Conservation (phyloP, 2,888 invertebrate species). For the Lottia scabra region DNA sequence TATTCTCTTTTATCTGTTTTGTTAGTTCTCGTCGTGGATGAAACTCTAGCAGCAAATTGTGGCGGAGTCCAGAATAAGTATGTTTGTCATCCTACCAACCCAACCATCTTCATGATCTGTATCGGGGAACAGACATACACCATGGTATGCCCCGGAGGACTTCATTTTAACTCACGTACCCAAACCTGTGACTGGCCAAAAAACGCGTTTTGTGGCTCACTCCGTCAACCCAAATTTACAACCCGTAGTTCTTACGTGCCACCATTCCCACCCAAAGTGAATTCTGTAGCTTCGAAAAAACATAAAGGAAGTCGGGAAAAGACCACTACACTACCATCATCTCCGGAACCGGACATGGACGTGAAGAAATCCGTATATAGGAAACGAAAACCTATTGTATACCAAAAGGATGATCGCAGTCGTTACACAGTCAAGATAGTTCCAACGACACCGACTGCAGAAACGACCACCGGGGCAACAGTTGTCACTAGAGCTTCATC, state of each 20-base stretch:
- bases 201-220: not conserved
- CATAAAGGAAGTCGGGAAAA: not conserved
- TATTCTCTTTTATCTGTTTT: no score
- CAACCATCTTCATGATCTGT: not conserved
- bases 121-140: not conserved
- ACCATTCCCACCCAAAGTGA: not conserved
- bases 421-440: not conserved
- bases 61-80: not conserved
- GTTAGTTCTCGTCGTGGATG: no score
- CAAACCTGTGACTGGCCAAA: constrained; percentile 4
- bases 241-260: not conserved
- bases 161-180: not conserved
- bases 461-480: not conserved
- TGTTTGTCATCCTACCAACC: not conserved
- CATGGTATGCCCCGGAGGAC: not conserved
- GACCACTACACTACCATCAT: not conserved
- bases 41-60: not conserved
- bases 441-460: not conserved
- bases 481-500: not conserved
- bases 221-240: not conserved
- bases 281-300: not conserved
- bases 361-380: not conserved
- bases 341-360: not conserved
- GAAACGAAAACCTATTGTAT: not conserved
- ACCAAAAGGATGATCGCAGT: not conserved